These are phyloP conservation scores for Myotis findleyi DNA, from an alignment of 2,797 vertebrate genomes.

Conservation along the genomic window DNA sequence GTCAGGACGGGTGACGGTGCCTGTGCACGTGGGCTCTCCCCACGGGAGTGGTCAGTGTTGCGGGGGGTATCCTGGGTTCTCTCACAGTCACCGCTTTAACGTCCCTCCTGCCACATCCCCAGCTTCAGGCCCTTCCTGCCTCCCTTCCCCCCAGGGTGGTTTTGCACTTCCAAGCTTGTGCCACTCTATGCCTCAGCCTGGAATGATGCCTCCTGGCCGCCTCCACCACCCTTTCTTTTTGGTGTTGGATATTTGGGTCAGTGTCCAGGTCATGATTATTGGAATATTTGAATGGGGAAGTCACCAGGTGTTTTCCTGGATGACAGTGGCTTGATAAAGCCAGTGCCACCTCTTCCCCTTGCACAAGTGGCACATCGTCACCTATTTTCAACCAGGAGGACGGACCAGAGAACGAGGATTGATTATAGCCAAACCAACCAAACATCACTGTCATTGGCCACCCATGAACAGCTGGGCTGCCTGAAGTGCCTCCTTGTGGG, in stretches of 20 bases:
- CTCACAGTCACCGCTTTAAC: neutral
- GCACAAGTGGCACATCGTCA: neutral
- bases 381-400: neutral
- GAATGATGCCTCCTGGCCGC: neutral
- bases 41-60: rapidly evolving
- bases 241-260: neutral
- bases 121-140: neutral
- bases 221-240: neutral
- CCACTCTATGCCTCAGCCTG: neutral
- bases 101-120: neutral
- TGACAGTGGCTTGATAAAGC: neutral
- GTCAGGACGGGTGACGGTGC: neutral
- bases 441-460: rapidly evolving
- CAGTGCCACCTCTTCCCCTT: neutral
- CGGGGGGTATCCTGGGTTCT: neutral
- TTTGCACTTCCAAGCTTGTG: neutral
- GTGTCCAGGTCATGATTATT: neutral
- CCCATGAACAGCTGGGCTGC: neutral
- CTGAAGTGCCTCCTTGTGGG: neutral
- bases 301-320: neutral
- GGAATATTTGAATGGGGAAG: neutral
- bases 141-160: neutral
- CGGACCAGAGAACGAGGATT: neutral
- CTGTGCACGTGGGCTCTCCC: neutral
- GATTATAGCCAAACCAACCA: neutral